Evolutionary conservation across 2,797 vertebrate genomes (phyloP).

Genomic region (Megaceryle alcyon): DNA sequence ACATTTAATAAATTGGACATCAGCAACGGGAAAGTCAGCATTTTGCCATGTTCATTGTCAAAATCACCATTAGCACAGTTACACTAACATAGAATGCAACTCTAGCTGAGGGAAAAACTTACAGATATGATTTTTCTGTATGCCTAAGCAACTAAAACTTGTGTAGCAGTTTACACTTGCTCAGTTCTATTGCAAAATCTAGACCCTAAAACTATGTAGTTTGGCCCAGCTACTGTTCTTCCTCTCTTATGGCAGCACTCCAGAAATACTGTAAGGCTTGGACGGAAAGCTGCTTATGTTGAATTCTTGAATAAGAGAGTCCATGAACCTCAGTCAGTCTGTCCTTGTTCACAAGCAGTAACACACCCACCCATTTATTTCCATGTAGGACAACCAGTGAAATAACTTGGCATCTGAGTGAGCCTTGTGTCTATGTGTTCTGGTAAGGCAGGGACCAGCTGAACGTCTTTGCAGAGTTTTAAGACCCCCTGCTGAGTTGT

Average conservation of each 20-base stretch:
- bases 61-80: neutral
- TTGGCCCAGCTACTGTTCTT: neutral
- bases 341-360: neutral
- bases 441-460: neutral
- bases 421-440: neutral
- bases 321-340: neutral
- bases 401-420: neutral
- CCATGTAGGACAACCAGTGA: neutral
- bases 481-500: neutral
- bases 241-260: neutral
- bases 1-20: neutral
- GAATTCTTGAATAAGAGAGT: neutral
- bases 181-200: neutral
- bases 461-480: neutral
- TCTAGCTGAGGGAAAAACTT: neutral
- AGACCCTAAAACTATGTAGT: neutral
- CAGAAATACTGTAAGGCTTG: neutral
- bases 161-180: neutral
- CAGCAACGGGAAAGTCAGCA: neutral
- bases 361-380: neutral
- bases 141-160: neutral
- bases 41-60: neutral
- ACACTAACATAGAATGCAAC: neutral
- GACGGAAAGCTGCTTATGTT: neutral
- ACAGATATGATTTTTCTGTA: neutral